Percentiles rank a stretch among this genome's conserved stretches.
phyloP scores from a whole-genome alignment of 2,888 invertebrate genomes.

The Myathropa florea region DNA sequence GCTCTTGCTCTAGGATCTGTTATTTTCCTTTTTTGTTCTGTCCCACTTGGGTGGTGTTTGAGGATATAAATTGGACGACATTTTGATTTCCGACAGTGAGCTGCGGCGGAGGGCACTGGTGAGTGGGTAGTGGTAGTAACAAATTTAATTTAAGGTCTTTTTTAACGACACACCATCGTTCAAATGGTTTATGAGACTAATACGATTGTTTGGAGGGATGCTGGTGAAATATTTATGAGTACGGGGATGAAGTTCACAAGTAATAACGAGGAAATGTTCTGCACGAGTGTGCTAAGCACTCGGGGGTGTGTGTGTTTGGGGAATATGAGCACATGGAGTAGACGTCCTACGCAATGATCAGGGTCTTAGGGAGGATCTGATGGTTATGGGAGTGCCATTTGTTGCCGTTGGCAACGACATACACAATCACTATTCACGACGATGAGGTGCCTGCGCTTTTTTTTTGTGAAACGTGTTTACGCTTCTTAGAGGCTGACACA shows the following conservation, averaged over 20 bases:
- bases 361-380: not conserved
- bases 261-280: not conserved
- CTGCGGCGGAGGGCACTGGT: not conserved
- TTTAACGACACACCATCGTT: slow-evolving; percentile 60
- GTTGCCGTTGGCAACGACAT: not conserved
- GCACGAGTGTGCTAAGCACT: not conserved
- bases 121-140: slow-evolving; percentile 28
- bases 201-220: slow-evolving; percentile 23
- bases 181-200: slow-evolving; percentile 58
- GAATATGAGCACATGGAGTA: not conserved
- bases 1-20: not conserved
- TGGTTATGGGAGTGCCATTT: not conserved
- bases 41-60: slow-evolving; percentile 24
- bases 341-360: not conserved
- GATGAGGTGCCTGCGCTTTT: not conserved
- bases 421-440: not conserved
- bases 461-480: not conserved
- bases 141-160: slow-evolving; percentile 65
- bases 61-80: slow-evolving; percentile 60
- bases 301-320: not conserved
- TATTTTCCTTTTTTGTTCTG: not conserved
- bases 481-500: not conserved
- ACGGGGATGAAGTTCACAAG: not conserved
- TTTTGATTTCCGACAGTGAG: slow-evolving; percentile 44
- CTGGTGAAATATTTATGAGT: slow-evolving; percentile 35